Base-by-base conservation (phyloP, 2,113 vertebrate species). In the Chaetops frenatus region DNA sequence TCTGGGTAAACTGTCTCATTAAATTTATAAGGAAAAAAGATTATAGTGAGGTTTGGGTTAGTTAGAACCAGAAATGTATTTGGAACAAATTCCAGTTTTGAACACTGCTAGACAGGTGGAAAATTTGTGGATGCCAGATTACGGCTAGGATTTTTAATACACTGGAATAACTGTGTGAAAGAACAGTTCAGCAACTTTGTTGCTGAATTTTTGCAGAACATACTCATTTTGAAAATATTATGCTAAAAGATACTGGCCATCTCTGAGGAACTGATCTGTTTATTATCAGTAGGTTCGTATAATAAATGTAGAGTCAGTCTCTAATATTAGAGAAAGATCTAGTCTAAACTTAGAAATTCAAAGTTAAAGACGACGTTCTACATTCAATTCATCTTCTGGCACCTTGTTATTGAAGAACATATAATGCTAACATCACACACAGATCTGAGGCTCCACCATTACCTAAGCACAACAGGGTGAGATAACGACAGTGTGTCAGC, bases 391-490 rank as follows among this genome's bases (percentile, higher is more conserved):
- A 92, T 97, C 78, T 88, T 93, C 84, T 78, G 81, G 40, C 4
- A 7, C 94, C 82, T 91, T 95, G 84, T 96, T 93, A 94, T 88
- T 94, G 96, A 97, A 96, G 96, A 94, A 93, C 83, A 72, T 88
- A 82, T 86, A 94, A 89, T 93, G 78, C 88, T 86, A 96, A 96
- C 94, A 94, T 96, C 94, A 95, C 92, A 82, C 67, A 29, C 67
- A 94, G 88, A 95, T 96, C 94, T 95, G 88, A 96, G 67, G 77
- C 86, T 84, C 50, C 51, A 74, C 83, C 92, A 86, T 95, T 96
- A 96, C 94, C 94, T 94, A 92, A 92, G 93, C 96, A 95, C 96
- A 97, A 96, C 95, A 97, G 95, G 96, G 91, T 95, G 94, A 96
- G 95, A 93, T 92, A 97, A 92, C 87, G 66, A 86, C 76, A 33